A percentile compares a stretch with the other conserved stretches of the same genome.
Evolutionary conservation across 2,888 invertebrate species (phyloP).

Genomic region (Nipponacmea schrenckii): DNA sequence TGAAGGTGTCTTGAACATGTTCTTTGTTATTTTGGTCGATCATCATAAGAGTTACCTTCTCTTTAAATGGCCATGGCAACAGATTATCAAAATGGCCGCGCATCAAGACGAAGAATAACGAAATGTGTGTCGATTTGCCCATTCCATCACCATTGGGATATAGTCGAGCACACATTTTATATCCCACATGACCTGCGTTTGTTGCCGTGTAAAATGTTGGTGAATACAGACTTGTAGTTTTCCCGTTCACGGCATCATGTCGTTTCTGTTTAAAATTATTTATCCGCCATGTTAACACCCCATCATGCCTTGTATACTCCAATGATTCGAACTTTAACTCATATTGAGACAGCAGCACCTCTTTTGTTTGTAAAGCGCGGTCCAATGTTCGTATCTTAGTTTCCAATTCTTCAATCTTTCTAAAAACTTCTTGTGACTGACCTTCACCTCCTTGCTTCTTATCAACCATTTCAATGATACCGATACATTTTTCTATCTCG

Average conservation of each 20-base stretch:
- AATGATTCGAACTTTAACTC: conserved; percentile 48
- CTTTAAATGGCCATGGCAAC: conserved; percentile 62
- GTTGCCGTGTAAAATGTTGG: conserved; percentile 58
- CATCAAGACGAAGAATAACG: conserved; percentile 65
- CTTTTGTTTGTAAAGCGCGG: conserved; percentile 41
- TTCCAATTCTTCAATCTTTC: conserved; percentile 33
- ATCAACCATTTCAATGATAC: conserved; percentile 44
- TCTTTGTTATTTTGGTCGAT: conserved; percentile 61
- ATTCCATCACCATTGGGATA: conserved; percentile 66
- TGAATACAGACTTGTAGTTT: conserved; percentile 59
- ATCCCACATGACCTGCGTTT: conserved; percentile 46
- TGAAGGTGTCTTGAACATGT: conserved; percentile 64
- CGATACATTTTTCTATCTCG: conserved; percentile 52
- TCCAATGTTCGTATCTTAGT: conserved; percentile 39
- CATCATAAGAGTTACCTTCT: conserved; percentile 62
- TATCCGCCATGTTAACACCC: conserved; percentile 64
- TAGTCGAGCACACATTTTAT: conserved; percentile 61
- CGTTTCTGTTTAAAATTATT: conserved; percentile 53
- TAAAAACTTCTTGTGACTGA: background rate
- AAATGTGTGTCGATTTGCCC: conserved; percentile 62
- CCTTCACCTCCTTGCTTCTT: conserved; percentile 18
- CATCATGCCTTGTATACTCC: conserved; percentile 60
- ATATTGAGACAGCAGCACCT: conserved; percentile 46
- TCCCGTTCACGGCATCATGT: conserved; percentile 55
- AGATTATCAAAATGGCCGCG: conserved; percentile 61